Conservation (phyloP, 2,797 vertebrate species). For the Intellagama lesueurii region DNA sequence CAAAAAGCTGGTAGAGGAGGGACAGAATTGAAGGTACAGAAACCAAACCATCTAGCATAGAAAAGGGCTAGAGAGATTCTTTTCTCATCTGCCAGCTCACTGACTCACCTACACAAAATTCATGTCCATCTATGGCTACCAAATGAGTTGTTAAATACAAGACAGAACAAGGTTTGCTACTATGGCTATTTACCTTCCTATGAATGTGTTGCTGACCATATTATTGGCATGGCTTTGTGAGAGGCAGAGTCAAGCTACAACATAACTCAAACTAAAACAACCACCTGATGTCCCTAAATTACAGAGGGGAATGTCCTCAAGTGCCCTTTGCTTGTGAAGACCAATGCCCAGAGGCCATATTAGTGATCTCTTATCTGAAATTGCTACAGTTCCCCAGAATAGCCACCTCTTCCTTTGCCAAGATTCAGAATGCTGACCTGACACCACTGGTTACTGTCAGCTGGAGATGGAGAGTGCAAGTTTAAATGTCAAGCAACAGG, state of each 20-base stretch:
- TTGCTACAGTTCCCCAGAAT: not conserved
- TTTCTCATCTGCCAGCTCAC: not conserved
- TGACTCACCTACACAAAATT: not conserved
- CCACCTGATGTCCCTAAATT: not conserved
- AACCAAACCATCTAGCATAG: not conserved
- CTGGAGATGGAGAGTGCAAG: not conserved
- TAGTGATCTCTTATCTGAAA: not conserved
- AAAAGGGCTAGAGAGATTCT: not conserved
- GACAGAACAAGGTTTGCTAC: too few relatives aligned
- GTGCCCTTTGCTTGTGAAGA: not conserved
- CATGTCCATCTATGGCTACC: not conserved
- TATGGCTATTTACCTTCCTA: not conserved
- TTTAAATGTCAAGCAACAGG: conserved; percentile 21
- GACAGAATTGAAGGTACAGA: not conserved
- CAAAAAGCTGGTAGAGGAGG: not conserved
- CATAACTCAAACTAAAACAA: not conserved
- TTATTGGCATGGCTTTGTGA: not conserved
- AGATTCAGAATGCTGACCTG: not conserved
- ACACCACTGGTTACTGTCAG: not conserved
- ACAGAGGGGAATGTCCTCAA: not conserved
- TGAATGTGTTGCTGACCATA: not conserved
- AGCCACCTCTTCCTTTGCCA: not conserved
- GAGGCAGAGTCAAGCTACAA: not conserved
- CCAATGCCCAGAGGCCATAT: not conserved
- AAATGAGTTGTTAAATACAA: not conserved